Base-by-base conservation (phyloP, 2,113 vertebrate genomes). In the Barbus barbus region DNA sequence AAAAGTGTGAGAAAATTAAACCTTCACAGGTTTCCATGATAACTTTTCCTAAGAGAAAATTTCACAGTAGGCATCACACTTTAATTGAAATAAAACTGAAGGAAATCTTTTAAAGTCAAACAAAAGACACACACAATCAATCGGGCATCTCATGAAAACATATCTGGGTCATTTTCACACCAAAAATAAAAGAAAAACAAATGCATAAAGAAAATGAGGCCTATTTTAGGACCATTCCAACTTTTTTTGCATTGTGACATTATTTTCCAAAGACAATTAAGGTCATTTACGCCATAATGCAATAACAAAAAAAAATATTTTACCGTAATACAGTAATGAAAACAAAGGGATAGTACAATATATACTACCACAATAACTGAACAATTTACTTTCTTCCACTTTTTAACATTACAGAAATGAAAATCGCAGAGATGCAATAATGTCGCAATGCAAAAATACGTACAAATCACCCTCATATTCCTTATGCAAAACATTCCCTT, bases 31-130 rank as follows among this genome's bases (percentile, higher is more conserved):
- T 53, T 87, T 86, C 51, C 58, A 78, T 86, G 72, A 53, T 60
- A 73, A 58, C 75, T 78, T 78, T 75, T 53, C 72, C 72, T 31
- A 87, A 61, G 60, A 71, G 79, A 86, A 78, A 63, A 81, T 79
- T 84, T 89, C 89, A 90, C 89, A 88, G 88, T 86, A 87, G 86
- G 67, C 48, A 81, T 83, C 78, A 85, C 81, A 85, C 48, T 2
- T 60, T 41, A 41, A 81, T 67, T 18, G 4, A 33, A 33, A 33
- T 77, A 58, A 82, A 84, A 80, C 38, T 71, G 51, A 89, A 76
- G 51, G 41, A 44, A 44, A 44, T 44, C 11, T 11, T 44, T 12
- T 11, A 44, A 44, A 41, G 38, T 65, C 80, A 24, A 13, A 24
- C 44, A 80, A 56, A 63, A 75, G 26, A 72, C 76, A 41, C 18